A percentile compares a stretch with the other conserved stretches of the same genome.
phyloP scores from a whole-genome alignment of 2,113 vertebrate genomes.

The Xenopus tropicalis region UCB_Xtro_10.0 CM004449.2:99932501-99933000 shows the following conservation, averaged over 20 bases:
- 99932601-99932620: constrained; percentile 18
- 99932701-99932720: constrained; percentile 37
- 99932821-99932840: constrained; percentile 32
- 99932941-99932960: too few species aligned
- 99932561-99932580: constrained; percentile 17
- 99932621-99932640: constrained; percentile 5
- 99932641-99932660: constrained; percentile 38
- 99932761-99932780: constrained; percentile 38
- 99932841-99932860: constrained; percentile 33
- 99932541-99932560: constrained; percentile 10
- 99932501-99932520: too few species aligned
- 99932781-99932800: constrained; percentile 29
- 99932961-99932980: too few species aligned
- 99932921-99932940: not conserved
- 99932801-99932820: constrained; percentile 23
- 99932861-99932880: constrained; percentile 29
- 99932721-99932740: constrained; percentile 31
- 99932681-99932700: constrained; percentile 22
- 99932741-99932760: constrained; percentile 35
- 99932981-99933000: too few species aligned
- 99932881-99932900: constrained; percentile 9
- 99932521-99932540: too few species aligned
- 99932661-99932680: constrained; percentile 37
- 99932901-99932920: not conserved
- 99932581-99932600: constrained; percentile 20